phyloP scores from a whole-genome alignment of 2,888 invertebrate genomes.

The Chalcosyrphus nemorum region DNA sequence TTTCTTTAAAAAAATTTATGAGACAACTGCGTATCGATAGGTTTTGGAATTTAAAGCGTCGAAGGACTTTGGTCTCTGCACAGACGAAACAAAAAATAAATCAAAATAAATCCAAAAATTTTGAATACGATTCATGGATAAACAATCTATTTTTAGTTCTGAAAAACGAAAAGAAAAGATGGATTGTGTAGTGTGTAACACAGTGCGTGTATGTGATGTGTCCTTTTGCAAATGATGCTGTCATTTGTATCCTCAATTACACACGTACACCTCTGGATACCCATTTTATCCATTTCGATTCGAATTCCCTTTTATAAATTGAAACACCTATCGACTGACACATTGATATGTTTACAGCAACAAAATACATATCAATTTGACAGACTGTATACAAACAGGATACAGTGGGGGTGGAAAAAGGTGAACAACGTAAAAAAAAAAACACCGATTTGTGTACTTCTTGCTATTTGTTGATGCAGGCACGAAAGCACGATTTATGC shows the following conservation, averaged over 20 bases:
- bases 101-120: neutral
- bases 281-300: neutral
- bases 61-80: neutral
- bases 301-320: neutral
- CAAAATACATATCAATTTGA: neutral
- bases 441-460: neutral
- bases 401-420: neutral
- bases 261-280: neutral
- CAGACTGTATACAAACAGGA: neutral
- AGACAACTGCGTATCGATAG: too few species aligned
- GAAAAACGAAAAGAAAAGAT: slow-evolving; percentile 18
- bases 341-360: slow-evolving; percentile 38
- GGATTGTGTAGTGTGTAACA: neutral
- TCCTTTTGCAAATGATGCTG: slow-evolving; percentile 8
- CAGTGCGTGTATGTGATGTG: neutral
- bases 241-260: neutral
- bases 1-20: too few species aligned
- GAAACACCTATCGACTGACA: slow-evolving; percentile 26
- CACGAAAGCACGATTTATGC: slow-evolving; percentile 35
- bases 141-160: slow-evolving; percentile 17
- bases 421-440: neutral
- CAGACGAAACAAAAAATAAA: neutral
- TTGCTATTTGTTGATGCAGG: slow-evolving; percentile 16
- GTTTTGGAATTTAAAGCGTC: too few species aligned
- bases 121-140: neutral